phyloP scores from a whole-genome alignment of 1,140 invertebrate genomes.

The Drosophila kanapiae region DNA sequence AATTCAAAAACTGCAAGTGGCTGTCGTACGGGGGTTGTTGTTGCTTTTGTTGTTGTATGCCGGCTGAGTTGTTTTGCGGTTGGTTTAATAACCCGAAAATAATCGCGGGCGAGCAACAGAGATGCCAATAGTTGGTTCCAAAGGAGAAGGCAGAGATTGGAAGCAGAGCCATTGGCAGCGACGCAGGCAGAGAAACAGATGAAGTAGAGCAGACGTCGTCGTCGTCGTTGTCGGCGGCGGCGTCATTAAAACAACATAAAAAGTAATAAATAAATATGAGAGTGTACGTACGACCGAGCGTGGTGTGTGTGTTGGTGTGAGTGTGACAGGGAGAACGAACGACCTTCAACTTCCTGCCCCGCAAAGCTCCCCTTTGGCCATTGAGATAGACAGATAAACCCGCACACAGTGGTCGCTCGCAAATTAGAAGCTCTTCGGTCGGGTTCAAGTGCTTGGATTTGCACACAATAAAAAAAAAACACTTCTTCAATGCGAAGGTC shows the following conservation, averaged over 20 bases:
- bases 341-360: slow-evolving; percentile 82
- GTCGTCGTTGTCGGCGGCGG: slow-evolving; percentile 35
- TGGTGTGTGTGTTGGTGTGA: slow-evolving; percentile 30
- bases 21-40: slow-evolving; percentile 43
- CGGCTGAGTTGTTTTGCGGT: slow-evolving; percentile 59
- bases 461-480: slow-evolving; percentile 3
- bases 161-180: slow-evolving; percentile 41
- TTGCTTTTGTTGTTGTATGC: slow-evolving; percentile 33
- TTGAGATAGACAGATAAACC: slow-evolving; percentile 39
- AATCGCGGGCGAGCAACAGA: slow-evolving; percentile 68
- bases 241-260: slow-evolving; percentile 84
- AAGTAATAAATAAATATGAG: slow-evolving; percentile 83
- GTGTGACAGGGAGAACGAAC: slow-evolving; percentile 72
- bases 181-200: slow-evolving; percentile 45
- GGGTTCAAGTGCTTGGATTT: slow-evolving; percentile 20
- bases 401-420: slow-evolving; percentile 43
- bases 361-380: slow-evolving; percentile 11
- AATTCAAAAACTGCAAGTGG: slow-evolving; percentile 83
- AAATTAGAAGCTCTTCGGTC: slow-evolving; percentile 40
- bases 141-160: slow-evolving; percentile 53
- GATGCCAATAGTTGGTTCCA: slow-evolving; percentile 59
- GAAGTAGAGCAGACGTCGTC: slow-evolving; percentile 68
- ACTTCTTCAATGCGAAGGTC: slow-evolving; percentile 32
- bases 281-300: slow-evolving; percentile 42
- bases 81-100: slow-evolving; percentile 83